Evolutionary conservation across 1,140 invertebrate genomes (phyloP).

Genomic region (Drosophila setifemur): DNA sequence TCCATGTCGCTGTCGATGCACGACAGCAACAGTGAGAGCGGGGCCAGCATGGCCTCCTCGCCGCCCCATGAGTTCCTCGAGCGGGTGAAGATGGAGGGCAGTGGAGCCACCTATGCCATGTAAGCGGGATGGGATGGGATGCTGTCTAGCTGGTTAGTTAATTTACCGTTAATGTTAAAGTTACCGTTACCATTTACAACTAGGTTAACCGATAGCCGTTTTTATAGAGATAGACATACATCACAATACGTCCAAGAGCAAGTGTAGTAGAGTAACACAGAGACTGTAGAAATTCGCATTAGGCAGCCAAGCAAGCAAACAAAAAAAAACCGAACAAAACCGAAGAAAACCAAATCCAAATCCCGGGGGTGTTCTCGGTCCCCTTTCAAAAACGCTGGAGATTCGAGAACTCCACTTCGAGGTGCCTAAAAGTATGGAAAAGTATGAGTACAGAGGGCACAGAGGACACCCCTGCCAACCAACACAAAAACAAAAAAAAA

Average conservation of each 20-base stretch:
- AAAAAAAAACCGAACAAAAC: slow-evolving; percentile 12
- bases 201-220: slow-evolving; percentile 50
- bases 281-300: slow-evolving; percentile 80
- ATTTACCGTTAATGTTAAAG: slow-evolving; percentile 73
- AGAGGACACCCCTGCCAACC: slow-evolving; percentile 22
- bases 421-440: slow-evolving; percentile 23
- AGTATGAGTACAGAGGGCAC: not conserved
- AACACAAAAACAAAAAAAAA: slow-evolving; percentile 46
- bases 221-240: slow-evolving; percentile 64
- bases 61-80: slow-evolving; percentile 71
- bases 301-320: slow-evolving; percentile 68
- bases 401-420: slow-evolving; percentile 1
- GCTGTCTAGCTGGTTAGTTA: slow-evolving; percentile 62
- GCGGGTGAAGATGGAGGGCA: slow-evolving; percentile 55
- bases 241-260: slow-evolving; percentile 81
- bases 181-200: slow-evolving; percentile 74
- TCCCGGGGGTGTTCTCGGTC: slow-evolving; percentile 4
- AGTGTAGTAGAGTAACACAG: slow-evolving; percentile 80
- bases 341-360: not conserved
- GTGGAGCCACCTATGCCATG: slow-evolving; percentile 55
- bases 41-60: slow-evolving; percentile 67
- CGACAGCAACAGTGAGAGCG: slow-evolving; percentile 75
- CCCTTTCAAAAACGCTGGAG: too few relatives aligned
- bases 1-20: slow-evolving; percentile 68
- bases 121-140: slow-evolving; percentile 34